Conservation (phyloP, 2,888 invertebrate species). For the Neoitamus cyanurus region DNA sequence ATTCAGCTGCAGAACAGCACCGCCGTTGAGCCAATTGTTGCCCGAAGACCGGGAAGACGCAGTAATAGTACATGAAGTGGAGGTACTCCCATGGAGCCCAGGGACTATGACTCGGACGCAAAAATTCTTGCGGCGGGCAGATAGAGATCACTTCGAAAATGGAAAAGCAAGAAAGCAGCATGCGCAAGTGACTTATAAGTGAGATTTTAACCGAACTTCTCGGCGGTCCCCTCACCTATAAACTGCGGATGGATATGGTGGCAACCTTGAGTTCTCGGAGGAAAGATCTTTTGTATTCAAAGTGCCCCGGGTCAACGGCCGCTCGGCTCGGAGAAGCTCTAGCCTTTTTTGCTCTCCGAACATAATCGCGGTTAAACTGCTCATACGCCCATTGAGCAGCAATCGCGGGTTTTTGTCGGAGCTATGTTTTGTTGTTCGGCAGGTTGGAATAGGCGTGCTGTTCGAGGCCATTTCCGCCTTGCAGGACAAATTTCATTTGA, state of each 20-base stretch:
- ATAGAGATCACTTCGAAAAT: constrained; percentile 27
- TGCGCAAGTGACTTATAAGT: constrained; percentile 24
- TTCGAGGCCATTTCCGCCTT: background rate
- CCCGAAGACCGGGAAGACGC: background rate
- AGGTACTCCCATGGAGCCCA: background rate
- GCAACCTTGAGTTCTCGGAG: constrained; percentile 30
- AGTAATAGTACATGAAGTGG: background rate
- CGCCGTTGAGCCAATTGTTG: background rate
- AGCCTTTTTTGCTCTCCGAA: background rate
- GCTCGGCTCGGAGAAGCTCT: background rate
- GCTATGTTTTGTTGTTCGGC: background rate
- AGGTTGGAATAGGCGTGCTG: background rate
- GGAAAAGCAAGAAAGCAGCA: constrained; percentile 18
- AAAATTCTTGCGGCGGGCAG: constrained; percentile 31
- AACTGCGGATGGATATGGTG: background rate
- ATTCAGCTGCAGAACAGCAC: background rate
- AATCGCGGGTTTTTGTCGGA: background rate
- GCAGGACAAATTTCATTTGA: background rate
- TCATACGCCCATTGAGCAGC: background rate
- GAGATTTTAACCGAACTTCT: background rate
- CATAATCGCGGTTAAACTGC: background rate
- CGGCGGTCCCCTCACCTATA: background rate
- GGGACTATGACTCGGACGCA: background rate
- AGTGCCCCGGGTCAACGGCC: constrained; percentile 48
- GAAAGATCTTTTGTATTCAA: constrained; percentile 51